phyloP scores from a whole-genome alignment of 2,888 invertebrate genomes.

The Apomyelois bistriatella region DNA sequence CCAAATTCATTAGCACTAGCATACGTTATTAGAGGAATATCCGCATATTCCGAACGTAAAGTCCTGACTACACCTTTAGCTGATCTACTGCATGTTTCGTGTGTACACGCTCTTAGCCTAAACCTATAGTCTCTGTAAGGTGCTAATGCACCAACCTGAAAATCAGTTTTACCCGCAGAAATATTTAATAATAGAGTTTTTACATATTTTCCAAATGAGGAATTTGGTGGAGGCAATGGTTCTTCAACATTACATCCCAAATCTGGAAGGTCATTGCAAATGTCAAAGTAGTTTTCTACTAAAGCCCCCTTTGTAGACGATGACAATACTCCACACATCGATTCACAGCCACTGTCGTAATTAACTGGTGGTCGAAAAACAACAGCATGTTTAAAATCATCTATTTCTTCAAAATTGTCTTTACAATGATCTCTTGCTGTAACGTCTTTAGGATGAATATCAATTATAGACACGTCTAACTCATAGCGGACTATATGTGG shows the following conservation, averaged over 20 bases:
- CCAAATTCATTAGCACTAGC: constrained; percentile 35
- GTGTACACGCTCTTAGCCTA: constrained; percentile 54
- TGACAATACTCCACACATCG: constrained; percentile 57
- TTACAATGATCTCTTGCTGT: constrained; percentile 48
- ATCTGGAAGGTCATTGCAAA: constrained; percentile 40
- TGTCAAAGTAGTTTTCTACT: constrained; percentile 57
- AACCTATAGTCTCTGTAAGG: constrained; percentile 67
- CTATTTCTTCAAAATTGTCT: constrained; percentile 36
- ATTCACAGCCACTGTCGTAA: constrained; percentile 57
- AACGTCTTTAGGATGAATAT: constrained; percentile 40
- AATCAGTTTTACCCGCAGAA: constrained; percentile 35
- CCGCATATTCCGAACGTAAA: constrained; percentile 41
- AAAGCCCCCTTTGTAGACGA: constrained; percentile 48
- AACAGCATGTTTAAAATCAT: constrained; percentile 51
- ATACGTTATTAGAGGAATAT: constrained; percentile 40
- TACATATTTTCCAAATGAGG: constrained; percentile 40
- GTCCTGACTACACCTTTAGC: constrained; percentile 55
- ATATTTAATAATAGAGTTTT: constrained; percentile 47
- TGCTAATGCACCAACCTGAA: constrained; percentile 50
- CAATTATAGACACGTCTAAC: constrained; percentile 55
- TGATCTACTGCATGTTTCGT: constrained; percentile 50
- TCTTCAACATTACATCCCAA: constrained; percentile 41
- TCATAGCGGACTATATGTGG: constrained; percentile 53
- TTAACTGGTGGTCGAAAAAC: constrained; percentile 56
- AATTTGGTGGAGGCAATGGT: constrained; percentile 38